Conservation (phyloP, 2,797 vertebrate genomes). For the Podarcis siculus region DNA sequence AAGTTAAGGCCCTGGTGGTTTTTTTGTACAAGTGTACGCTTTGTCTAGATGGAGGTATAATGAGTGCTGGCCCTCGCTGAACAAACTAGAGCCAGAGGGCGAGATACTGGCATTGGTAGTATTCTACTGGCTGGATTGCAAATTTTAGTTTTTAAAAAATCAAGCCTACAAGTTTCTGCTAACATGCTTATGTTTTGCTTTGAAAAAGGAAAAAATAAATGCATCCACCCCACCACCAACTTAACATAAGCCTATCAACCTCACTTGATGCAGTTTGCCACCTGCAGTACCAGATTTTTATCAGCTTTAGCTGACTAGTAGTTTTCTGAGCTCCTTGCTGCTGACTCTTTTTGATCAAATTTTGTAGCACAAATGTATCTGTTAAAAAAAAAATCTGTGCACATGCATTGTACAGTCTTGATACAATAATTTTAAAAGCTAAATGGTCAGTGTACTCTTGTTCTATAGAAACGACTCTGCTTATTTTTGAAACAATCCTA, state of each 20-base stretch:
- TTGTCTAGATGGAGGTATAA: not conserved
- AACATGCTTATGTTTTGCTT: no score
- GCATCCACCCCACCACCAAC: no score
- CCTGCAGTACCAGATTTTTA: not conserved
- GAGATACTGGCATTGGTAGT: no score
- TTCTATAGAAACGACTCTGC: constrained; percentile 72
- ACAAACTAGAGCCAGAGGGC: not conserved
- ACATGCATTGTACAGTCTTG: not conserved
- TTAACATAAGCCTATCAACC: not conserved
- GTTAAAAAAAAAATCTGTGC: not conserved
- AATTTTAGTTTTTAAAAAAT: not conserved
- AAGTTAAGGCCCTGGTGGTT: not conserved
- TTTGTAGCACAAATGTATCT: constrained; percentile 59
- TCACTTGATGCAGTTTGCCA: not conserved
- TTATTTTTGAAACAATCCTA: constrained; percentile 57
- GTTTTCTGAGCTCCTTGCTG: constrained; percentile 32
- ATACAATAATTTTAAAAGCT: not conserved
- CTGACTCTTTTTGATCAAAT: constrained; percentile 24
- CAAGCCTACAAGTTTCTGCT: not conserved
- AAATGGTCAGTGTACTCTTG: constrained; percentile 40
- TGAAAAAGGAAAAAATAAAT: no score
- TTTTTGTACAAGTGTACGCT: not conserved
- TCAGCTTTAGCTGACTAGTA: not conserved
- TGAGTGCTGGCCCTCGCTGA: not conserved
- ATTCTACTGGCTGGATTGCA: not conserved